phyloP scores from a whole-genome alignment of 2,113 vertebrate species.

The Cnemophilus loriae region DNA sequence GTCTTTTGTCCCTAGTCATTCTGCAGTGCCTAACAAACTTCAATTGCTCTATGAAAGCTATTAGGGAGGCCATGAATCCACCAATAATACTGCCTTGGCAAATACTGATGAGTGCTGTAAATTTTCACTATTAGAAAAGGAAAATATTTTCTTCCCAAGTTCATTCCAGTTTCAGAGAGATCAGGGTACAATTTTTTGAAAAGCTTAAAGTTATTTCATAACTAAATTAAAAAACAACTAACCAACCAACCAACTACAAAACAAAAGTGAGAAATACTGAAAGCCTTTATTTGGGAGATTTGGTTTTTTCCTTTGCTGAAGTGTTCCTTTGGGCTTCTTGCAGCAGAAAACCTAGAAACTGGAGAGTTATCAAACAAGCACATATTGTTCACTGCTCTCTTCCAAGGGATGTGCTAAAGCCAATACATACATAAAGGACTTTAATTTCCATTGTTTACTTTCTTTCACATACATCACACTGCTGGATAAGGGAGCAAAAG shows the following conservation, averaged over 20 bases:
- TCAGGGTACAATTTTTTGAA: background rate
- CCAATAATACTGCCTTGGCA: background rate
- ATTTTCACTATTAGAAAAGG: background rate
- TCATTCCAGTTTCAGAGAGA: background rate
- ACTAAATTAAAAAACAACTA: background rate
- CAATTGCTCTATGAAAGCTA: background rate
- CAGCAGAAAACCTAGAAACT: background rate
- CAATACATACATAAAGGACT: background rate
- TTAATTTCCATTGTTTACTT: background rate
- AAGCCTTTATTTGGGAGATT: background rate
- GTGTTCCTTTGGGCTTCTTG: background rate
- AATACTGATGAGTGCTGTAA: background rate
- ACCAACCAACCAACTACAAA: background rate
- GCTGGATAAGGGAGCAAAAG: background rate
- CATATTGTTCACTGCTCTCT: background rate
- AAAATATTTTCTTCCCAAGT: background rate
- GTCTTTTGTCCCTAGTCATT: background rate
- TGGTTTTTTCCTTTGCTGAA: background rate
- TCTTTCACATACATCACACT: background rate
- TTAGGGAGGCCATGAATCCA: background rate
- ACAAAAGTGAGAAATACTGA: background rate
- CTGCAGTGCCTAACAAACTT: background rate
- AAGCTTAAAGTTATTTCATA: background rate
- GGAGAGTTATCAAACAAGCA: background rate
- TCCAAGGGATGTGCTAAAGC: background rate